Evolutionary conservation across 2,888 invertebrate genomes (phyloP).

Genomic region (Lycocerus yunnanus): DNA sequence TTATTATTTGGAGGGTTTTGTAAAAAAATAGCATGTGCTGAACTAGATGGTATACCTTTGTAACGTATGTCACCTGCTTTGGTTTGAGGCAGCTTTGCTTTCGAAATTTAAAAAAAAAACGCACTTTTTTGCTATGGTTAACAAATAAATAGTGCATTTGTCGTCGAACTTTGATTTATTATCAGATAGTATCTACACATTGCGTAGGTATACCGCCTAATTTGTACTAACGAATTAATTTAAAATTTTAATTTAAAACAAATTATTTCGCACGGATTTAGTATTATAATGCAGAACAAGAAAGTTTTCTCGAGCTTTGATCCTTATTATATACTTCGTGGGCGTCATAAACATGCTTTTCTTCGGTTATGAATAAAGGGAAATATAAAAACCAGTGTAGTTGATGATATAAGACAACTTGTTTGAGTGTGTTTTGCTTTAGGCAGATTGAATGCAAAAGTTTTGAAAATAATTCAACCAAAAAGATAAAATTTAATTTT

Average conservation of each 20-base stretch:
- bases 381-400: conserved; percentile 1
- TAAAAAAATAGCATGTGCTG: conserved; percentile 35
- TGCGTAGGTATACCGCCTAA: background rate
- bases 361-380: conserved; percentile 10
- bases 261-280: background rate
- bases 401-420: conserved; percentile 18
- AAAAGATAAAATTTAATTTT: background rate
- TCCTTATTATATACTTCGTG: conserved; percentile 27
- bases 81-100: conserved; percentile 18
- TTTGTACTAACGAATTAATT: background rate
- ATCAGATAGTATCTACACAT: background rate
- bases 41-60: conserved; percentile 35
- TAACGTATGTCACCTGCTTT: conserved; percentile 43
- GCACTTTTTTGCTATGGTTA: background rate
- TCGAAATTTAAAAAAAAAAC: conserved; percentile 14
- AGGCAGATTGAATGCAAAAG: conserved; percentile 18
- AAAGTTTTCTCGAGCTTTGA: conserved; percentile 13
- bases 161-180: background rate
- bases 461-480: background rate
- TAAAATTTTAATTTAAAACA: background rate
- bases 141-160: background rate
- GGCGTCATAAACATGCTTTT: conserved; percentile 25
- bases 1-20: conserved; percentile 32
- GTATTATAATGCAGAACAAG: background rate
- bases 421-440: conserved; percentile 11